Conservation (phyloP, 2,797 vertebrate genomes). For the Lagocephalus sceleratus region DNA sequence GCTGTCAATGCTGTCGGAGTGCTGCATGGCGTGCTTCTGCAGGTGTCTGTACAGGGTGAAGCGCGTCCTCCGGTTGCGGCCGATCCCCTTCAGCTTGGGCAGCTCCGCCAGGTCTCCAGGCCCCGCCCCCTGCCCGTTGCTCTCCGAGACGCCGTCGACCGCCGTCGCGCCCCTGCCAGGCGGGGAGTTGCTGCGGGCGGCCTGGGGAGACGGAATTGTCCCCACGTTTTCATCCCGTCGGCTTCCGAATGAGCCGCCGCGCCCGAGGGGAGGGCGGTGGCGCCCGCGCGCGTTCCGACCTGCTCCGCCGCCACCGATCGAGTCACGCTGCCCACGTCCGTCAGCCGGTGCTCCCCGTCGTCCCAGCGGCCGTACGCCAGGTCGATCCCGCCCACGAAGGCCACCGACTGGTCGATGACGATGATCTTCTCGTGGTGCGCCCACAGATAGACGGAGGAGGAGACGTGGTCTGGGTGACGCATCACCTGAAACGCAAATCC, state of each 20-base stretch:
- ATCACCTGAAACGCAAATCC: conserved; percentile 80
- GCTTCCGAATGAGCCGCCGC: too few relatives aligned
- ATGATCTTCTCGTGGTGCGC: conserved; percentile 96
- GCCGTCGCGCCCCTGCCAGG: conserved; percentile 34
- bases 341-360: conserved; percentile 92
- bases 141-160: conserved; percentile 30
- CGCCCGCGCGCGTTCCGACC: conserved; percentile 39
- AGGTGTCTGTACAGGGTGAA: conserved; percentile 90
- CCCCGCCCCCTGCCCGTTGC: conserved; percentile 50
- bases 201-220: conserved; percentile 22
- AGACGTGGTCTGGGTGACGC: conserved; percentile 96
- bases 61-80: conserved; percentile 79
- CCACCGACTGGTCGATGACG: conserved; percentile 90
- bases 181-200: conserved; percentile 19
- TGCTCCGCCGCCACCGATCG: conserved; percentile 72
- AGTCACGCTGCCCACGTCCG: conserved; percentile 93
- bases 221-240: not conserved
- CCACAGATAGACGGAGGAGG: conserved; percentile 94
- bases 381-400: conserved; percentile 95
- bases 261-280: too few relatives aligned
- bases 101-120: conserved; percentile 62
- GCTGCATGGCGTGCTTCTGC: conserved; percentile 81
- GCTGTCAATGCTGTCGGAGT: conserved; percentile 86
- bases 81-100: conserved; percentile 87
- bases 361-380: conserved; percentile 97